Evolutionary conservation across 2,888 invertebrate species (phyloP).

Genomic region (Pseudococcus longispinus): DNA sequence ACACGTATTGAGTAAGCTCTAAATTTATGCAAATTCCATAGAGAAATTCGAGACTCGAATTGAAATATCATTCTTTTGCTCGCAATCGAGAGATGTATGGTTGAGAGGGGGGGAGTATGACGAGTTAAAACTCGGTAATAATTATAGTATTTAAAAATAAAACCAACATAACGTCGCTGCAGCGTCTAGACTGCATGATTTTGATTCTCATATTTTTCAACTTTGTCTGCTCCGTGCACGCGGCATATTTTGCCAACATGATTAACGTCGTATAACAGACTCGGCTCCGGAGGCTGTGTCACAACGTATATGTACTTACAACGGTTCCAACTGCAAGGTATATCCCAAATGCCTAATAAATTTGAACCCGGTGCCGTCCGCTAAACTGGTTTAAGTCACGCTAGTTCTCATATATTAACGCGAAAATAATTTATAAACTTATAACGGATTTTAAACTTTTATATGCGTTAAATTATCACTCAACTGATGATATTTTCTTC

Average conservation of each 20-base stretch:
- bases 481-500: conserved; percentile 11
- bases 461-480: conserved; percentile 6
- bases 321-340: neutral
- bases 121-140: neutral
- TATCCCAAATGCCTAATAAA: conserved; percentile 10
- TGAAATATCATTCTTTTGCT: neutral
- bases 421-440: conserved; percentile 34
- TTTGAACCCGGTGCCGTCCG: conserved; percentile 11
- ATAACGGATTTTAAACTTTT: conserved; percentile 33
- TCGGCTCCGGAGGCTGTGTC: neutral
- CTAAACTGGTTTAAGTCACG: conserved; percentile 36
- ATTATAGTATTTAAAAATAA: conserved; percentile 18
- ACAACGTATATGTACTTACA: neutral
- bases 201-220: neutral
- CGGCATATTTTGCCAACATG: conserved; percentile 28
- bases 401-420: conserved; percentile 38
- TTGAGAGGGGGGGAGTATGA: neutral
- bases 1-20: neutral
- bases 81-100: neutral
- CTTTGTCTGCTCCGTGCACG: no score
- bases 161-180: neutral
- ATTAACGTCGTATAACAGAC: conserved; percentile 1
- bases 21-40: neutral
- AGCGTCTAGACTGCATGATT: conserved; percentile 11
- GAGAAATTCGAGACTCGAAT: neutral